Evolutionary conservation across 2,888 invertebrate genomes (phyloP), one percentile per base, ranked within the genome.

Genomic region (Oithona nana): DNA sequence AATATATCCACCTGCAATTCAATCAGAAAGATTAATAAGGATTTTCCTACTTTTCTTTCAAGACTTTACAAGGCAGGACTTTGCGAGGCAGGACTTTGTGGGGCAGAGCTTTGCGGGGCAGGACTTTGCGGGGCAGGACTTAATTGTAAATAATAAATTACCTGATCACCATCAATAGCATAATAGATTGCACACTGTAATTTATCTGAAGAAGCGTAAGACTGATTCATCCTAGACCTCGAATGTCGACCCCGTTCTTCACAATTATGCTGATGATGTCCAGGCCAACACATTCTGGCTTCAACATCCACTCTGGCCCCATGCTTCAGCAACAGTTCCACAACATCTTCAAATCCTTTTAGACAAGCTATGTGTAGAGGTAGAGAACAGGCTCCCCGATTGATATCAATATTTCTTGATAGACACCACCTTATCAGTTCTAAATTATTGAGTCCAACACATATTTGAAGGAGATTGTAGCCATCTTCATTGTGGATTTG

Each of bases 231-330:
- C 13, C 51, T 29, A 28, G 57, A 48, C 72, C 73, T 71, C 75
- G 79, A 77, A 71, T 79, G 80, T 71, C 82, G 81, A 64, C 81
- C 80, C 66, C 81, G 75, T 69, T 82, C 80, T 71, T 83, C 83
- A 69, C 83, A 83, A 69, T 81, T 82, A 67, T 79, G 79, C 65
- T 78, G 80, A 69, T 84, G 84, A 3, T 80, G 78, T 8, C 82
- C 81, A 0, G 84, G 84, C 76, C 82, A 84, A 70, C 84, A 85
- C 80, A 85, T 81, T 24, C 84, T 75, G 0, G 82, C 80, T 70
- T 83, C 83, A 0, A 81, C 79, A 71, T 83, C 83, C 20, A 82
- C 79, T 66, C 82, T 77, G 4, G 82, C 83, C 26, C 84, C 83
- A 72, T 82, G 79, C 68, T 81, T 80, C 60, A 84, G 69, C 39